Evolutionary conservation across 2,113 vertebrate species (phyloP).

Genomic region (Pseudopodoces humilis): DNA sequence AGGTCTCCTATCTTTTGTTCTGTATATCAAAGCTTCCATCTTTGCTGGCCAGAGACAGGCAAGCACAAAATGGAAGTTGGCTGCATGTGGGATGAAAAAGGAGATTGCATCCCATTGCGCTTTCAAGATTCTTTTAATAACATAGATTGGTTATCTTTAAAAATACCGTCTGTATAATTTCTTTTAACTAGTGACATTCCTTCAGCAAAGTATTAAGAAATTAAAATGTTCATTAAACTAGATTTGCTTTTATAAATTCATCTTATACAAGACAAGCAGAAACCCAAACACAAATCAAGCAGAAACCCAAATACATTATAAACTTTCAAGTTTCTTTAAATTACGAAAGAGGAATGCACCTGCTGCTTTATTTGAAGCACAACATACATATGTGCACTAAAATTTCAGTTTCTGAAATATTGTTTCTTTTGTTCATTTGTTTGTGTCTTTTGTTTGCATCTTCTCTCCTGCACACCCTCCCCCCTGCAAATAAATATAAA

Average conservation of each 20-base stretch:
- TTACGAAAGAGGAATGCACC: background rate
- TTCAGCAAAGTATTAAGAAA: background rate
- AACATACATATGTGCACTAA: background rate
- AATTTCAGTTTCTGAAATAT: background rate
- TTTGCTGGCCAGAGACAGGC: background rate
- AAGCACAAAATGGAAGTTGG: background rate
- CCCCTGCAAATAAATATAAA: background rate
- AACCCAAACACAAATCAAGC: background rate
- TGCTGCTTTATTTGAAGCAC: background rate
- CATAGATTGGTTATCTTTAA: background rate
- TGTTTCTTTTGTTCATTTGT: background rate
- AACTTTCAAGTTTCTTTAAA: background rate
- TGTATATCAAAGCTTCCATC: background rate
- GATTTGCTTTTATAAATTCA: background rate
- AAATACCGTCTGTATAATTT: background rate
- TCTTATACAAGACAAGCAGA: background rate
- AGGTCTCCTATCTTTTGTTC: background rate
- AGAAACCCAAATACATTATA: background rate
- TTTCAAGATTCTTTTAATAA: background rate
- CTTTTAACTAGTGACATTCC: background rate
- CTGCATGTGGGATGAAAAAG: background rate
- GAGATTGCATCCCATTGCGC: background rate
- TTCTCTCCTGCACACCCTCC: fast-evolving
- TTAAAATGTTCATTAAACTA: background rate
- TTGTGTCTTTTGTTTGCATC: background rate